Evolutionary conservation across 1,140 invertebrate genomes (phyloP).

Genomic region (Drosophila setifemur): DNA sequence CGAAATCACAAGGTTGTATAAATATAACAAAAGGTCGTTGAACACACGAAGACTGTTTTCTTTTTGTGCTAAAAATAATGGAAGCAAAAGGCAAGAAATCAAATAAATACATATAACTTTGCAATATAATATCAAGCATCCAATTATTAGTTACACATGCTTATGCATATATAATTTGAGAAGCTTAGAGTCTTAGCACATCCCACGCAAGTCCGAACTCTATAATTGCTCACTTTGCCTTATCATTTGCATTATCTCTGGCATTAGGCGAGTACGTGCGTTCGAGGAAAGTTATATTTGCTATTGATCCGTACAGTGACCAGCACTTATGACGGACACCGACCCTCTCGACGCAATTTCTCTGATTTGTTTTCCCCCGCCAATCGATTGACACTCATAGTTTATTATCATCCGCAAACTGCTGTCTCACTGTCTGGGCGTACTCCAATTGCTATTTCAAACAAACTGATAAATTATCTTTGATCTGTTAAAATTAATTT

Average conservation of each 20-base stretch:
- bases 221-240: background rate
- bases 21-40: background rate
- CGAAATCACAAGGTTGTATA: background rate
- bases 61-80: background rate
- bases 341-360: slow-evolving; percentile 13
- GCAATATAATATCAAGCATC: too few species aligned
- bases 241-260: slow-evolving; percentile 1
- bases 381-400: slow-evolving; percentile 19
- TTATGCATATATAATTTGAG: background rate
- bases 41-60: background rate
- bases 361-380: slow-evolving; percentile 27
- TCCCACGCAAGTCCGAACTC: slow-evolving; percentile 1
- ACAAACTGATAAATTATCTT: slow-evolving; percentile 19
- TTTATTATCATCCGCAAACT: slow-evolving; percentile 8
- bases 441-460: slow-evolving; percentile 8
- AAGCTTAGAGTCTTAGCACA: background rate
- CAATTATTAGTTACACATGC: too few species aligned
- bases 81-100: background rate
- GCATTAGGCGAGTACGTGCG: background rate
- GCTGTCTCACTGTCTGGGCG: slow-evolving; percentile 32
- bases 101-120: background rate
- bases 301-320: slow-evolving; percentile 18
- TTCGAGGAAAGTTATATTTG: background rate
- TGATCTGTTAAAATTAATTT: slow-evolving; percentile 19
- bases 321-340: slow-evolving; percentile 11